Conservation (phyloP, 2,797 vertebrate species). For the Brotula barbata region DNA sequence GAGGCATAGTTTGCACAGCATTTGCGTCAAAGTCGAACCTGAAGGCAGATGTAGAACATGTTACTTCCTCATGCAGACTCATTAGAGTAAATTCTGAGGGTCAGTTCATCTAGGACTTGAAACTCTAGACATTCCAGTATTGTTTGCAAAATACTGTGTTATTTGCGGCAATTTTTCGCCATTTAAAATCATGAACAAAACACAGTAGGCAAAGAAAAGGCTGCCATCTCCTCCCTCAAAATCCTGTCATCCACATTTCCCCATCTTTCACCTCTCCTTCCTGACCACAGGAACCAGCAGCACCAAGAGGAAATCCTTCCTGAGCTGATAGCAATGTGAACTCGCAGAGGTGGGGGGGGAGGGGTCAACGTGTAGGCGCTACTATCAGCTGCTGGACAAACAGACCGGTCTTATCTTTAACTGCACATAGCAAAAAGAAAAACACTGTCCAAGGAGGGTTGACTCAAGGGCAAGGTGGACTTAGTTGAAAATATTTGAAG, state of each 20-base stretch:
- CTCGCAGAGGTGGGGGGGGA: conserved; percentile 36
- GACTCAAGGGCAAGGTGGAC: too few species aligned
- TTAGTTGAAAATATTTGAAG: too few species aligned
- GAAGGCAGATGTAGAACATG: background rate
- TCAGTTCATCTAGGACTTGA: background rate
- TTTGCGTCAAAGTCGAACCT: background rate
- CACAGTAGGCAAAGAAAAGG: conserved; percentile 16
- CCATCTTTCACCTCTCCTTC: conserved; percentile 72
- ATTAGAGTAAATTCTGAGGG: background rate
- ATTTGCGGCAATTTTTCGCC: background rate
- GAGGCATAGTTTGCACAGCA: background rate
- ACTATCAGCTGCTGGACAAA: conserved; percentile 72
- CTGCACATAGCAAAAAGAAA: conserved; percentile 60
- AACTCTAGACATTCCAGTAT: background rate
- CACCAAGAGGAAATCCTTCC: conserved; percentile 78
- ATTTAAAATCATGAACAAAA: background rate
- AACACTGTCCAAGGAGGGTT: too few species aligned
- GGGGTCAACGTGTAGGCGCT: conserved; percentile 34
- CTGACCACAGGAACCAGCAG: conserved; percentile 77
- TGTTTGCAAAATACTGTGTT: background rate
- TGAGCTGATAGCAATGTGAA: conserved; percentile 65
- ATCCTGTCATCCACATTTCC: conserved; percentile 42
- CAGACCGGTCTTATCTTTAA: conserved; percentile 70
- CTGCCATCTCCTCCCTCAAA: conserved; percentile 14
- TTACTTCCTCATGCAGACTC: background rate